Evolutionary conservation across 2,797 vertebrate genomes (phyloP).

Genomic region (Mus spretus): DNA sequence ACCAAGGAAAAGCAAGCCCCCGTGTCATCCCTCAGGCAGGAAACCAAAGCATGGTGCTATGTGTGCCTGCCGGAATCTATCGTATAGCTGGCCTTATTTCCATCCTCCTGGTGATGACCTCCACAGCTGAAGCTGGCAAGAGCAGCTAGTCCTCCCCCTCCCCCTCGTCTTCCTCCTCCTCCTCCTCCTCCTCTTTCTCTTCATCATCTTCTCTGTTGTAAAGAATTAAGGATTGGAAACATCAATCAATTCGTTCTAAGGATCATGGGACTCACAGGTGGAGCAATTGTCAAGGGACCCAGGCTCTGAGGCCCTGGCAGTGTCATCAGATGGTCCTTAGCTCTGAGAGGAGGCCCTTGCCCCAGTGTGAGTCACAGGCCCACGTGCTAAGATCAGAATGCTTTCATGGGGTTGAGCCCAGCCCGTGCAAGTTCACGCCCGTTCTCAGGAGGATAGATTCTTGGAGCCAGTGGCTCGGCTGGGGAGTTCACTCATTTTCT

Average conservation of each 20-base stretch:
- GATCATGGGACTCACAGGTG: rapidly evolving
- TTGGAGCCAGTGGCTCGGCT: background rate
- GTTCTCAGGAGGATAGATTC: background rate
- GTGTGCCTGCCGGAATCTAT: background rate
- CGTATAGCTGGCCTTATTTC: background rate
- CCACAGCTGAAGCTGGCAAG: background rate
- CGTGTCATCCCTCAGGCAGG: background rate
- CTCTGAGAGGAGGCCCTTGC: background rate
- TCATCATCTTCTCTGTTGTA: background rate
- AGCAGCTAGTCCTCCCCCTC: background rate
- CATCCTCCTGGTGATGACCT: background rate
- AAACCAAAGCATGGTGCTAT: background rate
- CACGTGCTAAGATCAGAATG: rapidly evolving
- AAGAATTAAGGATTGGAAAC: background rate
- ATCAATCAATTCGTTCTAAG: background rate
- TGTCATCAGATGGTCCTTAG: background rate
- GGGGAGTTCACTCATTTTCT: background rate
- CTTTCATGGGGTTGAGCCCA: background rate
- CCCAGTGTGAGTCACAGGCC: rapidly evolving
- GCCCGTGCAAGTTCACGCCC: rapidly evolving
- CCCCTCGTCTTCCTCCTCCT: too few relatives aligned
- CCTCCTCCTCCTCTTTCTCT: too few relatives aligned
- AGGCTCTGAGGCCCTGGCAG: background rate
- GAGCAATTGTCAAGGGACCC: rapidly evolving
- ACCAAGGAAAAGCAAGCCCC: background rate